These are phyloP conservation scores for Menidia menidia DNA, from an alignment of 2,797 vertebrate species.

Conservation along the genomic window DNA sequence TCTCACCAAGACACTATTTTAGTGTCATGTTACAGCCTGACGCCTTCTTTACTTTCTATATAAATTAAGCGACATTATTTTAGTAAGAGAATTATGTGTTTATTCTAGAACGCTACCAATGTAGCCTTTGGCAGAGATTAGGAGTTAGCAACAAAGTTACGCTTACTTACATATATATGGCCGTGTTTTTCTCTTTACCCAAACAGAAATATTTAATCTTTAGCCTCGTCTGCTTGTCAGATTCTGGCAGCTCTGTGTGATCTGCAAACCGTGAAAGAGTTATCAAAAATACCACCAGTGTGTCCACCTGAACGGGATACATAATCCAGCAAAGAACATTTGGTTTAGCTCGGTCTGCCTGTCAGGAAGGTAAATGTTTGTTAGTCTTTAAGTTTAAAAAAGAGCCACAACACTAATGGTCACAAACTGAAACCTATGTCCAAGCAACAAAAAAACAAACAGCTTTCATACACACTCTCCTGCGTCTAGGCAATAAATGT, in stretches of 20 bases:
- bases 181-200: not conserved
- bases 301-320: too few relatives aligned
- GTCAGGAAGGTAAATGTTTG: constrained; percentile 1
- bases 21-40: too few relatives aligned
- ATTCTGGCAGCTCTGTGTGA: not conserved
- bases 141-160: not conserved
- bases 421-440: constrained; percentile 7
- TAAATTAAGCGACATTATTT: not conserved
- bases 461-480: constrained; percentile 15
- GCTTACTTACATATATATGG: not conserved
- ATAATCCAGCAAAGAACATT: not conserved
- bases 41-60: not conserved
- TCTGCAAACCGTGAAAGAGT: not conserved
- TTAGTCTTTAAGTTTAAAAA: too few relatives aligned
- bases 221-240: not conserved
- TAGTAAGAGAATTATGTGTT: not conserved
- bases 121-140: not conserved
- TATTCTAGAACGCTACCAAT: not conserved
- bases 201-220: too few relatives aligned
- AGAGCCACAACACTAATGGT: constrained; percentile 41
- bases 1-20: not conserved
- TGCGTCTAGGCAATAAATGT: constrained; percentile 36
- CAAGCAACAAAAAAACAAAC: too few relatives aligned
- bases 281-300: too few relatives aligned
- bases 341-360: not conserved